These are phyloP conservation scores for Eupristina koningsbergeri DNA, from an alignment of 1,140 invertebrate genomes.

Conservation along the genomic window DNA sequence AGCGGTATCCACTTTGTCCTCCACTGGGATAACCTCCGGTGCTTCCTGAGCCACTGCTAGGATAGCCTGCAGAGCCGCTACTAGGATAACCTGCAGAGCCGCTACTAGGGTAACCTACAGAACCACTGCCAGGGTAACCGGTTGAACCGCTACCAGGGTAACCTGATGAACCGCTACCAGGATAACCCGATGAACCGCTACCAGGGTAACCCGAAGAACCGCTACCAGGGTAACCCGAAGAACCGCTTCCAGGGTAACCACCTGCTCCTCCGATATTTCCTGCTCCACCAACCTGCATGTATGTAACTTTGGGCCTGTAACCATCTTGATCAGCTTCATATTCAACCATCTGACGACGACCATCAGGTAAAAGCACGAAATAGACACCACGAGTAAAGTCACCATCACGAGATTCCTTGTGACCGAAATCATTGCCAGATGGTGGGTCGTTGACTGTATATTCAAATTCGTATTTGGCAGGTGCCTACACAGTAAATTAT, in stretches of 20 bases:
- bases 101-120: too few species aligned
- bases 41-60: background rate
- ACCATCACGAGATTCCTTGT: conserved; percentile 68
- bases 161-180: background rate
- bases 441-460: conserved; percentile 69
- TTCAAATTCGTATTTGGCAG: conserved; percentile 70
- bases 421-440: conserved; percentile 67
- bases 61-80: conserved; percentile 57
- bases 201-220: conserved; percentile 48
- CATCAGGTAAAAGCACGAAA: conserved; percentile 70
- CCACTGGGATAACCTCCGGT: conserved; percentile 13
- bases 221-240: conserved; percentile 12
- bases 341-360: conserved; percentile 70
- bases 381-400: conserved; percentile 67
- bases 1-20: conserved; percentile 52
- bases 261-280: background rate
- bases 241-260: conserved; percentile 23
- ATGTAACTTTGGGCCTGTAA: conserved; percentile 71
- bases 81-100: conserved; percentile 28
- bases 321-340: conserved; percentile 70
- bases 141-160: conserved; percentile 50
- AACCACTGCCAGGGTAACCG: background rate
- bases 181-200: background rate
- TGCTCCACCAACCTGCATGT: conserved; percentile 74
- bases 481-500: conserved; percentile 53